Percentiles rank a stretch among this genome's conserved stretches.
These are phyloP conservation scores for Hippoglossus stenolepis DNA, from an alignment of 2,113 vertebrate genomes.

Conservation along the genomic window DNA sequence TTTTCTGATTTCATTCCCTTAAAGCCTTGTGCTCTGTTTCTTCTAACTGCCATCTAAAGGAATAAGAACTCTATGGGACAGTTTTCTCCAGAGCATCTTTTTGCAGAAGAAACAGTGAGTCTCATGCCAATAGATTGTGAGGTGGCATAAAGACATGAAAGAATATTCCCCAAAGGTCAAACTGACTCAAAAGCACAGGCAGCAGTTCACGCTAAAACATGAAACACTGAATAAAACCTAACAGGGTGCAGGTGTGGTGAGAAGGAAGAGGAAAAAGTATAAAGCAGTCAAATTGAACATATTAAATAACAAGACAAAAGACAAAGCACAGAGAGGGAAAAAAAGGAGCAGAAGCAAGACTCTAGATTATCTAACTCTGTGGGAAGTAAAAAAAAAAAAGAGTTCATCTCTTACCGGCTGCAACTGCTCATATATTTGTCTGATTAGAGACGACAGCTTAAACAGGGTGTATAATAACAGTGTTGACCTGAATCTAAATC, in stretches of 20 bases:
- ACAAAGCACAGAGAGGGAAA: conserved; percentile 22
- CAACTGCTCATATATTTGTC: conserved; percentile 7
- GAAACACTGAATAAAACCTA: conserved; percentile 16
- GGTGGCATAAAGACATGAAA: background rate
- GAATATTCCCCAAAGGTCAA: conserved; percentile 9
- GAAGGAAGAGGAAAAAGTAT: background rate
- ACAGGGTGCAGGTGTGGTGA: conserved; percentile 30
- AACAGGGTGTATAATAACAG: background rate
- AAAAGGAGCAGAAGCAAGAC: conserved; percentile 17
- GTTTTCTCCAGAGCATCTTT: background rate
- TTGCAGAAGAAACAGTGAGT: background rate
- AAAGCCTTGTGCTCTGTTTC: background rate
- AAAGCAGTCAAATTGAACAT: conserved; percentile 22
- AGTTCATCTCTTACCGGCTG: conserved; percentile 16
- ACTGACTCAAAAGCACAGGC: conserved; percentile 38
- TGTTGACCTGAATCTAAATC: conserved; percentile 16
- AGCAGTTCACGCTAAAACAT: conserved; percentile 30
- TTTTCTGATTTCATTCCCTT: conserved; percentile 56
- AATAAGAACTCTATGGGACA: background rate
- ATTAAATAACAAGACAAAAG: conserved; percentile 12
- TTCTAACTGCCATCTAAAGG: background rate
- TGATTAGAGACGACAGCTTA: conserved; percentile 28
- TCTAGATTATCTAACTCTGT: conserved; percentile 34
- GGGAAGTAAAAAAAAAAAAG: background rate
- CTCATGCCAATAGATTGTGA: background rate